phyloP scores from a whole-genome alignment of 2,113 vertebrate species.

The Osmerus eperlanus region DNA sequence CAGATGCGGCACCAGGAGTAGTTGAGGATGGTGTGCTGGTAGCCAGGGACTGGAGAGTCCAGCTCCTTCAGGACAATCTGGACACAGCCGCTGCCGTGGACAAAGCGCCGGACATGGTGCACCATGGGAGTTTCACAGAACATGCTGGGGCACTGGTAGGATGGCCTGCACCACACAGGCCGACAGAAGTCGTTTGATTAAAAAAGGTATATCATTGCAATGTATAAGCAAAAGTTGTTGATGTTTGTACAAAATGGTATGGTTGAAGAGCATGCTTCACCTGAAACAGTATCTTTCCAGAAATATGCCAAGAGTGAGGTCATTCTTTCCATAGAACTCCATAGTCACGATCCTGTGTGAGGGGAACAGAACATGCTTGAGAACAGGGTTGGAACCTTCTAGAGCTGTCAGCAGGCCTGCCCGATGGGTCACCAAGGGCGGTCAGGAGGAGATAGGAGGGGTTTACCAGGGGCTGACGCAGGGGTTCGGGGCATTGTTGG shows the following conservation, averaged over 20 bases:
- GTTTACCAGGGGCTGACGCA: conserved; percentile 96
- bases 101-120: conserved; percentile 93
- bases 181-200: not conserved
- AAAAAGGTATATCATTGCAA: too few species aligned
- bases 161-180: conserved; percentile 72
- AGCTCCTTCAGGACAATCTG: conserved; percentile 97
- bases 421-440: not conserved
- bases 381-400: not conserved
- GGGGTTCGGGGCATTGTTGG: conserved; percentile 93
- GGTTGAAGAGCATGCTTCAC: conserved; percentile 60
- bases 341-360: conserved; percentile 93
- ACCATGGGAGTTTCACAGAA: conserved; percentile 99
- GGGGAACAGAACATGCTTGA: conserved; percentile 7
- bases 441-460: conserved; percentile 17
- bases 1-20: conserved; percentile 98
- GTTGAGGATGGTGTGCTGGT: conserved; percentile 97
- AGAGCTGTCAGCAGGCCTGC: not conserved
- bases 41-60: conserved; percentile 95
- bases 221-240: too few species aligned
- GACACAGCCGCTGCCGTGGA: conserved; percentile 95
- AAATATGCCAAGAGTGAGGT: conserved; percentile 94
- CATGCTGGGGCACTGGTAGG: conserved; percentile 96
- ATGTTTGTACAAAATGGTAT: too few species aligned
- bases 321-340: conserved; percentile 99
- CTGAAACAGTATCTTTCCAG: conserved; percentile 97